Evolutionary conservation across 2,888 invertebrate species (phyloP), one percentile per base, ranked within the genome.

Genomic region (Drosophila maculinotata): DNA sequence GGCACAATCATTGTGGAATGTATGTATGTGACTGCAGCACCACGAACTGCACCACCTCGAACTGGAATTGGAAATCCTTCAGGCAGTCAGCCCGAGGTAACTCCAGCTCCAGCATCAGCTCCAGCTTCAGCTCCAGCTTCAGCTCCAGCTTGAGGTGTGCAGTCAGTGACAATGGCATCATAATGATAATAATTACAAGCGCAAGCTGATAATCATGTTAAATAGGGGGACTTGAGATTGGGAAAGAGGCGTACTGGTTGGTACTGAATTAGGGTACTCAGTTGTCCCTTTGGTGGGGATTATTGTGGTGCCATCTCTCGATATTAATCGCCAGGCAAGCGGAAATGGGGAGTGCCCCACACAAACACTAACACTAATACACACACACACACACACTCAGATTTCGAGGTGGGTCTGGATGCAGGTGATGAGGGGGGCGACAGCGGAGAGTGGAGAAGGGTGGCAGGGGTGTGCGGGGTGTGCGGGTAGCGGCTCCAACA

Each of bases 321-420:
- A 83, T 83, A 83, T 72, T 71, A 75, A 81, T 81, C 81, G 81
- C 73, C 81, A 67, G 75, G 71, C 75, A 79, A 80, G 54, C 85
- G 83, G 85, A 84, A 85, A 85, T 84, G 79, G 80, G 83, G 83
- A 80, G 83, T 84, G 85, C 80, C 84, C 23, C 63, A 30, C 41
- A 54, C 64, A 64, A 33, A 49, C 31, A 17, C 25, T 12, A 33
- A 42, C 36, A 26, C 42, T 33, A 33, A 47, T 30, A 59, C 59
- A 44, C 41, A 17, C 54, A 47, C 26, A 52, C 39, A 49, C 12
- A 30, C 26, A 47, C 28, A 30, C 23, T 28, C 15, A n/a, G 14
- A 20, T 31, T 49, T 59, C 31, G 41, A 69, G 67, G 49, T 67
- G 52, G 66, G 56, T 48, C 60, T 31, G 39, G 41, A 17, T 38